These are phyloP conservation scores for Ifrita kowaldi DNA, from an alignment of 2,113 vertebrate species.

Conservation along the genomic window DNA sequence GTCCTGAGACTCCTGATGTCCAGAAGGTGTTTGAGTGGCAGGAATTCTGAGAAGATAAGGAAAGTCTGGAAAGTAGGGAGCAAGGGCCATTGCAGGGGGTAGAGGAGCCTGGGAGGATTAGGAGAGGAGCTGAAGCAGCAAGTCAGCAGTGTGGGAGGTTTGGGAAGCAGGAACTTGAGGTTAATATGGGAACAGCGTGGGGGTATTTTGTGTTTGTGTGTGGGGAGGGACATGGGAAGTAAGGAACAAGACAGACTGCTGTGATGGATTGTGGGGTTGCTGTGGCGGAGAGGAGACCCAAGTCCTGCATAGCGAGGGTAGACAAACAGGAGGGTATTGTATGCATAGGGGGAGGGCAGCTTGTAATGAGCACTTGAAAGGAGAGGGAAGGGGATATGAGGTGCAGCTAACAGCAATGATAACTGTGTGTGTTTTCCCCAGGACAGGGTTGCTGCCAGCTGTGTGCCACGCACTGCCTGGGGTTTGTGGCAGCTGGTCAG, in stretches of 20 bases:
- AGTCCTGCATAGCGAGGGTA: not conserved
- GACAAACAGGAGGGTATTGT: not conserved
- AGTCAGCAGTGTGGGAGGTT: slow-evolving; percentile 39
- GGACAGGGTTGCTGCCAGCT: not conserved
- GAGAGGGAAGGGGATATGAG: not conserved
- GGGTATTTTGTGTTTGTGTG: not conserved
- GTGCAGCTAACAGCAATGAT: not conserved
- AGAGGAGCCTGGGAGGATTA: not conserved
- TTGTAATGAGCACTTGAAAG: not conserved
- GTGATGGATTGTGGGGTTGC: not conserved
- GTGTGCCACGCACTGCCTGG: not conserved
- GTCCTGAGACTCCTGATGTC: not conserved
- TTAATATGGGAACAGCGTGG: slow-evolving; percentile 21
- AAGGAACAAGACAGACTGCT: not conserved
- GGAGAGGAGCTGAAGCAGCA: not conserved
- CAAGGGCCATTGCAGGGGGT: not conserved
- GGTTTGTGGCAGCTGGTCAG: not conserved
- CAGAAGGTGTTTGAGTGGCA: not conserved
- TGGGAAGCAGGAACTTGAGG: slow-evolving; percentile 39
- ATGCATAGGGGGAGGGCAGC: not conserved
- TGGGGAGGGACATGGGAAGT: not conserved
- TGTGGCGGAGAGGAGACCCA: not conserved
- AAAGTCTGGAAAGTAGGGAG: not conserved
- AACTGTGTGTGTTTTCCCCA: not conserved
- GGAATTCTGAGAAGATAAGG: not conserved